These are phyloP conservation scores for Rotaria sp. DNA, from an alignment of 2,888 invertebrate species.

Conservation along the genomic window DNA sequence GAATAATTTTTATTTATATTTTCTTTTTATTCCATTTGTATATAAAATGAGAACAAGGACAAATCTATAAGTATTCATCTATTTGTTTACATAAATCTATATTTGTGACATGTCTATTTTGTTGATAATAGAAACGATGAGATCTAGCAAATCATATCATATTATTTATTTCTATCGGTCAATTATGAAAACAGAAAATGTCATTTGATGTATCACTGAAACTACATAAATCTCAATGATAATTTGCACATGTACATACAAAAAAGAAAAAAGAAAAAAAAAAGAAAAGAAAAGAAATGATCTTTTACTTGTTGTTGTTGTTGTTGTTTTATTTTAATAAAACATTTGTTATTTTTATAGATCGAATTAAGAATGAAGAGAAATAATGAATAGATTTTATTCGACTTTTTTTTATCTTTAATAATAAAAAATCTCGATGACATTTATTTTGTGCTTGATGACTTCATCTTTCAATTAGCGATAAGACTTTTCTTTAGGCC, in stretches of 20 bases:
- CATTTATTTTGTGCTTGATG: background rate
- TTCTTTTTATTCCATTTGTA: background rate
- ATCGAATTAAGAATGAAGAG: background rate
- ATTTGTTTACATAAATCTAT: conserved; percentile 6
- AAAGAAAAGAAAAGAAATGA: background rate
- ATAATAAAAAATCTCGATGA: background rate
- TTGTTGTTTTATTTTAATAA: background rate
- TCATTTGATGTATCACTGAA: background rate
- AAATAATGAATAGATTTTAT: background rate
- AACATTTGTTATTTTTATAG: background rate
- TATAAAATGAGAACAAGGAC: background rate
- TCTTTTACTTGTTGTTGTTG: too few relatives aligned
- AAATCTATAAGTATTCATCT: background rate
- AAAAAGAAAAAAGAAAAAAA: background rate
- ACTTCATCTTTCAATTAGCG: background rate
- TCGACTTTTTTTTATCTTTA: background rate
- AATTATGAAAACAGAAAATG: background rate
- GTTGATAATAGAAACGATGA: background rate
- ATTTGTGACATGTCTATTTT: conserved; percentile 1
- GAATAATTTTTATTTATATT: background rate
- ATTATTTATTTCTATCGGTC: background rate
- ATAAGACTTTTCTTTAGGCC: background rate
- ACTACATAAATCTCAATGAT: background rate
- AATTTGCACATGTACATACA: background rate
- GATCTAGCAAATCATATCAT: background rate